Percentiles rank a stretch among this genome's conserved stretches.
Conservation (phyloP, 2,113 vertebrate species). For the Spheniscus mendiculus region DNA sequence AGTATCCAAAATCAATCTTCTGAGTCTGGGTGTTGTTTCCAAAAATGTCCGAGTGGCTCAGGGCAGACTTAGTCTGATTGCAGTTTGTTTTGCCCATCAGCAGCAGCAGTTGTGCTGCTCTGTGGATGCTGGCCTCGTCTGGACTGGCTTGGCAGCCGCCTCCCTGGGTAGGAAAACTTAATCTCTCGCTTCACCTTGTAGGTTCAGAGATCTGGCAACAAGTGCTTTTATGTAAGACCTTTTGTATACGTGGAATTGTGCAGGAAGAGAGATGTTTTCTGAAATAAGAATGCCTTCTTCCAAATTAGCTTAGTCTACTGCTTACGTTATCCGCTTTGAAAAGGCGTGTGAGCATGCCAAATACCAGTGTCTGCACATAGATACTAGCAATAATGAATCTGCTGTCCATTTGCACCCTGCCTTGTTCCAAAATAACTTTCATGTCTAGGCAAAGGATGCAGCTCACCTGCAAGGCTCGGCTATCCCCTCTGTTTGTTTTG, state of each 20-base stretch:
- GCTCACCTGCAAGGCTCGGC: slow-evolving; percentile 37
- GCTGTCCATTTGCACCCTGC: background rate
- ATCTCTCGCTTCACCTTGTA: background rate
- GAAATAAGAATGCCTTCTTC: background rate
- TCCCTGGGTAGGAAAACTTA: background rate
- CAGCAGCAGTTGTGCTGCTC: background rate
- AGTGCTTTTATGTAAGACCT: background rate
- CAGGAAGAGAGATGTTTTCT: background rate
- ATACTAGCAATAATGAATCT: background rate
- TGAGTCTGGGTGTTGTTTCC: background rate
- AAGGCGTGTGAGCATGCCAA: background rate
- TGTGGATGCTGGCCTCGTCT: background rate
- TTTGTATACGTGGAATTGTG: background rate
- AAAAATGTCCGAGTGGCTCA: background rate
- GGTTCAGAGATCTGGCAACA: background rate
- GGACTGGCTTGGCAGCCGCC: background rate
- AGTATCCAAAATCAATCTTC: background rate
- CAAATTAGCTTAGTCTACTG: background rate
- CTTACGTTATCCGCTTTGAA: background rate
- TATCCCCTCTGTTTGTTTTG: background rate
- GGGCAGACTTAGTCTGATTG: background rate
- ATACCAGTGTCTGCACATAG: background rate
- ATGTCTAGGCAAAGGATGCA: slow-evolving; percentile 9
- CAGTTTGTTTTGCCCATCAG: background rate
- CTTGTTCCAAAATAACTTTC: background rate